Evolutionary conservation across 2,797 vertebrate genomes (phyloP).

Genomic region (Danio aesculapii): DNA sequence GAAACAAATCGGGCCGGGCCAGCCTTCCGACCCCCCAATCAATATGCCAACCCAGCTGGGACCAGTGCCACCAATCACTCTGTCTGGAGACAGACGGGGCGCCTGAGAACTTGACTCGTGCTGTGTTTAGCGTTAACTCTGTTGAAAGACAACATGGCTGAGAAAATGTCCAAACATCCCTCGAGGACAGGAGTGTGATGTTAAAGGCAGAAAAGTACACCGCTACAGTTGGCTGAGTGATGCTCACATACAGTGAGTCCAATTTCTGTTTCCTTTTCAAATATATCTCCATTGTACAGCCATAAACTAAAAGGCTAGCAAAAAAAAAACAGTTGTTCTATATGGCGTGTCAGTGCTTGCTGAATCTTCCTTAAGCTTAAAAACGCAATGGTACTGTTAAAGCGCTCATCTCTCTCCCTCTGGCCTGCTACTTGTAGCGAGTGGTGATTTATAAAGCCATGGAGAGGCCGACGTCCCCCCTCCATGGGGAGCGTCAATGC

Average conservation of each 20-base stretch:
- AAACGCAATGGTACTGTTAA: conserved; percentile 45
- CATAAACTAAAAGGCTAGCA: conserved; percentile 22
- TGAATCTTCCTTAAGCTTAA: conserved; percentile 30
- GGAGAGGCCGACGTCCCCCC: conserved; percentile 43
- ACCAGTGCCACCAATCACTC: conserved; percentile 56
- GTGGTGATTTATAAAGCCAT: conserved; percentile 62
- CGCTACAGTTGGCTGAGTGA: conserved; percentile 15
- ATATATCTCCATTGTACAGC: conserved; percentile 19
- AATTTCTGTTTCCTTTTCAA: conserved; percentile 31
- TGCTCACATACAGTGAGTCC: conserved; percentile 30
- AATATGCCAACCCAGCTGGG: conserved; percentile 49
- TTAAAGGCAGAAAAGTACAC: conserved; percentile 22
- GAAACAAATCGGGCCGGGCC: conserved; percentile 48
- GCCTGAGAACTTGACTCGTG: conserved; percentile 29
- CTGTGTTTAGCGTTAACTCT: conserved; percentile 38
- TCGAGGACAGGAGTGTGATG: conserved; percentile 48
- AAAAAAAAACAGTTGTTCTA: conserved; percentile 36
- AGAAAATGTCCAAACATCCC: conserved; percentile 43
- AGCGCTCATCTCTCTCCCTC: conserved; percentile 39
- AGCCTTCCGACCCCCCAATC: conserved; percentile 54
- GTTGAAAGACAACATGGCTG: conserved; percentile 49
- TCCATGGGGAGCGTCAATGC: conserved; percentile 58
- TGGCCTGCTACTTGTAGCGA: conserved; percentile 48
- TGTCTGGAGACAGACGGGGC: conserved; percentile 46
- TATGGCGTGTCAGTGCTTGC: conserved; percentile 41